Evolutionary conservation across 2,113 vertebrate species (phyloP).

Genomic region (Paracanthobrama guichenoti): DNA sequence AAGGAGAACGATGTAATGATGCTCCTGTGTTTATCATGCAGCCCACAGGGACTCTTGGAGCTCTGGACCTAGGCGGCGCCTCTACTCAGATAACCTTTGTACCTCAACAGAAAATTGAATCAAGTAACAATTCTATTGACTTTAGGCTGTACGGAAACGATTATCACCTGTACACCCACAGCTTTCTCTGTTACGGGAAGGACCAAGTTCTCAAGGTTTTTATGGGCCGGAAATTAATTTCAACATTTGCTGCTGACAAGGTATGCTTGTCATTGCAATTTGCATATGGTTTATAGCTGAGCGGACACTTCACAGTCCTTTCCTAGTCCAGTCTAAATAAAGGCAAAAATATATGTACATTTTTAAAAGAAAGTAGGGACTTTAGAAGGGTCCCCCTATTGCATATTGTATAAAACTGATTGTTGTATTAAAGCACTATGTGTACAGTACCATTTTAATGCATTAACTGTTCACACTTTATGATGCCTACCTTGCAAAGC

Average conservation of each 20-base stretch:
- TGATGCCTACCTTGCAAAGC: not conserved
- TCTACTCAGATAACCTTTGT: conserved; percentile 98
- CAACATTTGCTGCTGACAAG: conserved; percentile 43
- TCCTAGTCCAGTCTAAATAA: no score
- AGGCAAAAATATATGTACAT: no score
- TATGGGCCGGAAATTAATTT: conserved; percentile 74
- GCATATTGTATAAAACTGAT: no score
- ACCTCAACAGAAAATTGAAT: conserved; percentile 68
- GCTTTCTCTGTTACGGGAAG: conserved; percentile 96
- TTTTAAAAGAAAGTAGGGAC: no score
- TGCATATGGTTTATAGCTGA: no score
- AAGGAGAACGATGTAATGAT: not conserved
- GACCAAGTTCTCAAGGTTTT: conserved; percentile 85
- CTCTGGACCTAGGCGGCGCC: conserved; percentile 94
- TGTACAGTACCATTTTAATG: not conserved
- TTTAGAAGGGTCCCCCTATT: no score
- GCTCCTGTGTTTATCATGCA: conserved; percentile 34
- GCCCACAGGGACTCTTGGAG: conserved; percentile 80
- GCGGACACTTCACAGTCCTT: no score
- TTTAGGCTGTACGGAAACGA: conserved; percentile 92
- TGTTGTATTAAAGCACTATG: not conserved
- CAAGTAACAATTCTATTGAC: conserved; percentile 73
- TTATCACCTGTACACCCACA: conserved; percentile 91
- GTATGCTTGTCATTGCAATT: not conserved
- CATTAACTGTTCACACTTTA: not conserved